phyloP scores from a whole-genome alignment of 2,888 invertebrate genomes.

The Incurvaria masculella region DNA sequence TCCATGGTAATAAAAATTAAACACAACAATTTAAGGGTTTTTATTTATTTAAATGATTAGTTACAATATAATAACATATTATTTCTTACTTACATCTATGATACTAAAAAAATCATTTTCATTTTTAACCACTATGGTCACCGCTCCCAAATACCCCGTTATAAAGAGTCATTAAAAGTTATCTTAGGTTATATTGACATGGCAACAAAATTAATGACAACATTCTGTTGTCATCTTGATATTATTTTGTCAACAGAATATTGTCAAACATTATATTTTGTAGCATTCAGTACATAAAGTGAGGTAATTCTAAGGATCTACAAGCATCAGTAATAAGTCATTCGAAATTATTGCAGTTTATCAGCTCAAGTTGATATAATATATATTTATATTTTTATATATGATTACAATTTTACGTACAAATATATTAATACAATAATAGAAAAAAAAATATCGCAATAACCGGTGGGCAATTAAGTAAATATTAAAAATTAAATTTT shows the following conservation, averaged over 20 bases:
- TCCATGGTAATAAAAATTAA: slow-evolving; percentile 13
- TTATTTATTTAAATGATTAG: slow-evolving; percentile 55
- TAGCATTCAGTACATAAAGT: too few species aligned
- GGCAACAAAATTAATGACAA: too few species aligned
- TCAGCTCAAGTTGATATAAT: background rate
- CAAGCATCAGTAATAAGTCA: background rate
- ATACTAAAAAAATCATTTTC: slow-evolving; percentile 58
- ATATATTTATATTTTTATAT: background rate
- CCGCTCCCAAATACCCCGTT: slow-evolving; percentile 49
- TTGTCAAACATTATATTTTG: too few species aligned
- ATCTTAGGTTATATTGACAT: background rate
- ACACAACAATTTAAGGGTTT: slow-evolving; percentile 32
- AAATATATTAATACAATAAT: too few species aligned
- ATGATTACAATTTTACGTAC: too few species aligned
- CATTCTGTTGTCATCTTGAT: too few species aligned
- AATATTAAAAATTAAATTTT: too few species aligned
- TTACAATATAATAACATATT: slow-evolving; percentile 55
- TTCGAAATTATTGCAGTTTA: background rate
- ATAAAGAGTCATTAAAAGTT: slow-evolving; percentile 10
- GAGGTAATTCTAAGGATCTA: background rate
- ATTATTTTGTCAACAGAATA: too few species aligned
- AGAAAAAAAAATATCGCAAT: too few species aligned
- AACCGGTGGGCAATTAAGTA: too few species aligned
- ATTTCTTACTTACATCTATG: slow-evolving; percentile 52
- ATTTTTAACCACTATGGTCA: slow-evolving; percentile 46